Percentiles rank a stretch among this genome's conserved stretches.
These are phyloP conservation scores for Mus caroli DNA, from an alignment of 2,797 vertebrate species.

Conservation along the genomic window DNA sequence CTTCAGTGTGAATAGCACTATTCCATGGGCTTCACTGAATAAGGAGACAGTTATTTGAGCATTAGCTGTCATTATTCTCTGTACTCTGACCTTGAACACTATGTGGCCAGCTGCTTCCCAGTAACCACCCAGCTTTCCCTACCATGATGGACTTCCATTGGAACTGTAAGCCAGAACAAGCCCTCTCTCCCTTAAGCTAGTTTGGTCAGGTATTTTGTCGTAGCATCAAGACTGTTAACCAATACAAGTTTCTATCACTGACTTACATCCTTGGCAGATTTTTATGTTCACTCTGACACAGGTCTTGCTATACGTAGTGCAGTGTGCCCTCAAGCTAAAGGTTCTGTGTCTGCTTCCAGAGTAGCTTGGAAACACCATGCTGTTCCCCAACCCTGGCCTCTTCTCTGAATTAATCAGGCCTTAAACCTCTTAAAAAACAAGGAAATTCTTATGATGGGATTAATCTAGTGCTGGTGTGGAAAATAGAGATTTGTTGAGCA, in stretches of 20 bases:
- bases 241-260: not conserved
- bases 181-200: not conserved
- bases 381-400: not conserved
- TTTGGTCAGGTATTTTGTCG: not conserved
- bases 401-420: not conserved
- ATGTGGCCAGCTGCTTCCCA: not conserved
- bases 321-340: not conserved
- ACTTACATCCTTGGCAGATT: not conserved
- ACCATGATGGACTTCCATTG: not conserved
- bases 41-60: not conserved
- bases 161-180: not conserved
- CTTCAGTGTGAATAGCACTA: not conserved
- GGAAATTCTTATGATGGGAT: not conserved
- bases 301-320: not conserved
- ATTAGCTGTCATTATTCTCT: not conserved
- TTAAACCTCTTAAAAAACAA: not conserved
- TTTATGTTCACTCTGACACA: not conserved
- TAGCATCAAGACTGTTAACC: not conserved
- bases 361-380: not conserved
- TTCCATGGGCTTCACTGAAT: not conserved
- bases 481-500: not conserved
- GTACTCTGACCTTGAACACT: not conserved
- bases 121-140: too few relatives aligned
- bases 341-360: not conserved
- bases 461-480: not conserved